phyloP scores from a whole-genome alignment of 2,888 invertebrate species.

The Caenorhabditis auriculariae region DNA sequence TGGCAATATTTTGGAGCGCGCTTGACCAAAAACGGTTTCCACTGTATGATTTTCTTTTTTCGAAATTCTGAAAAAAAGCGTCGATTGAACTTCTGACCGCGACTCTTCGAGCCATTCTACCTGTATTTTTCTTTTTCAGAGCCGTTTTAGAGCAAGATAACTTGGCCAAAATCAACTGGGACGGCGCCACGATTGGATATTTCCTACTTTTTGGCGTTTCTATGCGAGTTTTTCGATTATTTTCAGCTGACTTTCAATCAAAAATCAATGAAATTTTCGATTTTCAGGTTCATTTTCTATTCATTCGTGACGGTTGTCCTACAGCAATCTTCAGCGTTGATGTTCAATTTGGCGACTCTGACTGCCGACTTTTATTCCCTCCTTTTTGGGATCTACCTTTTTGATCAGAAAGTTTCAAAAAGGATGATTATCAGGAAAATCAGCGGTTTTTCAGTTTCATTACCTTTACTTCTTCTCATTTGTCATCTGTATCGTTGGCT shows the following conservation, averaged over 20 bases:
- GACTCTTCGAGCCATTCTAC: too few species aligned
- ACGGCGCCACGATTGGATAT: slow-evolving; percentile 63
- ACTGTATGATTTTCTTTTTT: too few species aligned
- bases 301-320: slow-evolving; percentile 76
- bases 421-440: too few species aligned
- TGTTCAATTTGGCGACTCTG: slow-evolving; percentile 79
- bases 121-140: slow-evolving; percentile 62
- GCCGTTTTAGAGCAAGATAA: slow-evolving; percentile 74
- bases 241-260: slow-evolving; percentile 66
- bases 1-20: too few species aligned
- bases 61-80: too few species aligned
- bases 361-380: slow-evolving; percentile 84
- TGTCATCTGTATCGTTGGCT: slow-evolving; percentile 76
- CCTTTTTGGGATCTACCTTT: slow-evolving; percentile 78
- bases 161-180: slow-evolving; percentile 73
- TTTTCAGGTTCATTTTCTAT: slow-evolving; percentile 69
- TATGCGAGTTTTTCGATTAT: too few species aligned
- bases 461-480: slow-evolving; percentile 80
- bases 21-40: too few species aligned
- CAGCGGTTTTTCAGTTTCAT: slow-evolving; percentile 76
- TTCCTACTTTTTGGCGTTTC: slow-evolving; percentile 71
- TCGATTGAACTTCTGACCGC: too few species aligned
- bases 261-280: too few species aligned
- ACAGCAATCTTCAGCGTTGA: slow-evolving; percentile 75
- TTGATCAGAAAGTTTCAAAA: too few species aligned